A percentile compares a stretch with the other conserved stretches of the same genome.
Evolutionary conservation across 2,113 vertebrate genomes (phyloP).

Genomic region (Grallaria varia): DNA sequence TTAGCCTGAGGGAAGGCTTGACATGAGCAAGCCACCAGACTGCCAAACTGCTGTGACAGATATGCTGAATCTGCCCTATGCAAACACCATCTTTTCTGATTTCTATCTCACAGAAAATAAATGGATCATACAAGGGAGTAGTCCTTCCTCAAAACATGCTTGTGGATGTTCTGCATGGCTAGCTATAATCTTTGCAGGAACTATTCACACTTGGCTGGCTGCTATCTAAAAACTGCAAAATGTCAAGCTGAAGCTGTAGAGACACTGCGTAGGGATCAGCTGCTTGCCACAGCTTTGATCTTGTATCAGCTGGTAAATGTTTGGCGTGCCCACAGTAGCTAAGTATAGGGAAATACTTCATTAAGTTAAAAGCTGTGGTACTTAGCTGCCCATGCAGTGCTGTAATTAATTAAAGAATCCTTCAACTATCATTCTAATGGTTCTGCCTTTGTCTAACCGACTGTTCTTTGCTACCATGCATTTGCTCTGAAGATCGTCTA

Average conservation of each 20-base stretch:
- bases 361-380: constrained; percentile 9
- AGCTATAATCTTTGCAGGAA: not conserved
- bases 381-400: not conserved
- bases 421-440: not conserved
- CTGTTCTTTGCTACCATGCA: not conserved
- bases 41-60: constrained; percentile 23
- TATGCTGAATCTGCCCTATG: not conserved
- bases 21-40: not conserved
- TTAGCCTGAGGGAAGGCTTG: not conserved
- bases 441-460: not conserved
- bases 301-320: not conserved
- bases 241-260: not conserved
- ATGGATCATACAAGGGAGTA: not conserved
- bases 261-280: not conserved
- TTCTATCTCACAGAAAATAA: constrained; percentile 1
- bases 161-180: not conserved
- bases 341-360: not conserved
- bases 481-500: not conserved
- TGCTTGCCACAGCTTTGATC: constrained; percentile 16
- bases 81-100: not conserved
- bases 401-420: not conserved
- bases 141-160: not conserved
- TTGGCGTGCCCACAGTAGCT: not conserved
- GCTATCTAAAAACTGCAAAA: not conserved
- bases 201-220: not conserved